A percentile compares a stretch with the other conserved stretches of the same genome.
Conservation (phyloP, 2,888 invertebrate species). For the Ctena decussata region DNA sequence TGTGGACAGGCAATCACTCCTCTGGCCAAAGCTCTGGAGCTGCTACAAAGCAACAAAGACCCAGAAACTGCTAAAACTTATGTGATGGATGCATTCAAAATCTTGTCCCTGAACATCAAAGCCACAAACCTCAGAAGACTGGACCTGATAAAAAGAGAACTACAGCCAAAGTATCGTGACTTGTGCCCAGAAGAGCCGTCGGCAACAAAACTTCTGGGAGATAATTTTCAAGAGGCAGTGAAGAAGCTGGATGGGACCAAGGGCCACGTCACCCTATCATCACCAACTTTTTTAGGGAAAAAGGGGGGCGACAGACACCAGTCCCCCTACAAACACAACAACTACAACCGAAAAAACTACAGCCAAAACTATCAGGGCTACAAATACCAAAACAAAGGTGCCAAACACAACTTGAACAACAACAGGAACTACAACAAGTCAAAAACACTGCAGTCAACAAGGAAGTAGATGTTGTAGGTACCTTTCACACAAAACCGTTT, state of each 20-base stretch:
- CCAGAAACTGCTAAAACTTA: background rate
- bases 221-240: conserved; percentile 14
- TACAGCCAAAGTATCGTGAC: conserved; percentile 13
- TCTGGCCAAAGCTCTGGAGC: background rate
- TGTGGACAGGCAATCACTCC: too few species aligned
- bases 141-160: conserved; percentile 5
- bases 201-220: conserved; percentile 29
- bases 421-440: background rate
- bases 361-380: background rate
- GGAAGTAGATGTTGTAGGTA: background rate
- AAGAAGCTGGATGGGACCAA: conserved; percentile 32
- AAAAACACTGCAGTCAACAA: too few species aligned
- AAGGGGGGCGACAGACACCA: conserved; percentile 10
- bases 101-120: background rate
- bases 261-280: background rate
- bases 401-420: background rate
- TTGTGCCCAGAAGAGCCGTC: conserved; percentile 1
- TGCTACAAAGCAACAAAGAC: background rate
- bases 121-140: conserved; percentile 1
- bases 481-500: background rate
- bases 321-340: conserved; percentile 3
- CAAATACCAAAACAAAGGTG: background rate
- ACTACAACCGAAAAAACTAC: background rate
- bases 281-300: background rate
- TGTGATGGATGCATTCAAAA: conserved; percentile 31